Evolutionary conservation across 2,888 invertebrate genomes (phyloP).

Genomic region (Gryllus longicercus): DNA sequence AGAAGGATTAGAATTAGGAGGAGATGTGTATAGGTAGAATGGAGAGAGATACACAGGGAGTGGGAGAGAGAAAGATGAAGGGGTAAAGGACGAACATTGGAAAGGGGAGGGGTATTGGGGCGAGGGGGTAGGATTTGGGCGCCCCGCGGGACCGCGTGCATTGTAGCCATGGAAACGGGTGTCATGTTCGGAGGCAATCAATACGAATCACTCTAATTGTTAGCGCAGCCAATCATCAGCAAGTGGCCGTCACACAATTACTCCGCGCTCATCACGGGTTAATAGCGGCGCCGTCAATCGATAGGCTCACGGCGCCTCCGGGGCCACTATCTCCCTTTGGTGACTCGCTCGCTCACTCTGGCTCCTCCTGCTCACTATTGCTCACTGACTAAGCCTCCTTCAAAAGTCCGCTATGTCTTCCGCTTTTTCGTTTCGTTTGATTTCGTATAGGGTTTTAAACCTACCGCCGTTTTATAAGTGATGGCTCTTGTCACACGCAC

Average conservation of each 20-base stretch:
- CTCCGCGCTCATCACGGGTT: neutral
- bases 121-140: neutral
- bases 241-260: neutral
- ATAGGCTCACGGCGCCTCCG: no score
- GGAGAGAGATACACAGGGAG: neutral
- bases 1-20: neutral
- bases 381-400: neutral
- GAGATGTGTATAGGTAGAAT: neutral
- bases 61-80: neutral
- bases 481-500: accelerated
- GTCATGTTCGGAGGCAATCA: neutral
- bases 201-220: conserved; percentile 17
- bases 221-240: conserved; percentile 11
- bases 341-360: neutral
- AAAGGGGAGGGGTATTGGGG: neutral
- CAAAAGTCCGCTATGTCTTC: no score
- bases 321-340: neutral
- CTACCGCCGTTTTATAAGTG: no score
- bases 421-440: no score
- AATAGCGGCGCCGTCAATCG: neutral
- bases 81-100: neutral
- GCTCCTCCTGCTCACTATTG: neutral
- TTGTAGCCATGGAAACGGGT: neutral
- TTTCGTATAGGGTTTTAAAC: no score
- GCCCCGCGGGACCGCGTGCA: conserved; percentile 1